phyloP scores from a whole-genome alignment of 2,888 invertebrate genomes.

The Drosophila antonietae region DNA sequence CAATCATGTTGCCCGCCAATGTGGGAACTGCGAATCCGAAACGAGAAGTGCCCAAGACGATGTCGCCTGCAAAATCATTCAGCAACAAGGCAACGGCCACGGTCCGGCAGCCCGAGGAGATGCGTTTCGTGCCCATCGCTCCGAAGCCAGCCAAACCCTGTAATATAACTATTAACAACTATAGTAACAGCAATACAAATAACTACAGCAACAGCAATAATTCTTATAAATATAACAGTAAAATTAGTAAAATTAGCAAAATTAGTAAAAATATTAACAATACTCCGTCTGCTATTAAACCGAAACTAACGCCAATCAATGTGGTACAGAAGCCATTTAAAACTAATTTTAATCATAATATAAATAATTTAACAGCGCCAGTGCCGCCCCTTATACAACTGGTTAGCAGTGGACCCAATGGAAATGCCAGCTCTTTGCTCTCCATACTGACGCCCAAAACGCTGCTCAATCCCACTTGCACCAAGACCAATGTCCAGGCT shows the following conservation, averaged over 20 bases:
- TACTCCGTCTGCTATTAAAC: slow-evolving; percentile 27
- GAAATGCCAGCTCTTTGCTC: slow-evolving; percentile 36
- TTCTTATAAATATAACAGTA: neutral
- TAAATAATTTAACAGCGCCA: slow-evolving; percentile 13
- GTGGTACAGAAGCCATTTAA: slow-evolving; percentile 40
- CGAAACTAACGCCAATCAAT: slow-evolving; percentile 47
- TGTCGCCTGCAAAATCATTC: slow-evolving; percentile 32
- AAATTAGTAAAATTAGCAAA: slow-evolving; percentile 5
- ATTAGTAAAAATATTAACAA: slow-evolving; percentile 18
- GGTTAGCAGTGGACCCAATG: slow-evolving; percentile 28
- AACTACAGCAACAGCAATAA: slow-evolving; percentile 22
- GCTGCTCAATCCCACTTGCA: slow-evolving; percentile 20
- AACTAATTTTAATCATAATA: slow-evolving; percentile 18
- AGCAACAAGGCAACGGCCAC: slow-evolving; percentile 11
- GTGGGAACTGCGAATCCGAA: slow-evolving; percentile 24
- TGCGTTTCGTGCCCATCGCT: slow-evolving; percentile 53
- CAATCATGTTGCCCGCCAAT: slow-evolving; percentile 54
- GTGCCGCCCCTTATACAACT: slow-evolving; percentile 45
- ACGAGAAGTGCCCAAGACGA: slow-evolving; percentile 29
- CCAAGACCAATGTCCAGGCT: slow-evolving; percentile 15
- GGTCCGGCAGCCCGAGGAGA: slow-evolving; percentile 24
- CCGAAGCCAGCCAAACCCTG: slow-evolving; percentile 47
- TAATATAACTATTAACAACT: slow-evolving; percentile 32
- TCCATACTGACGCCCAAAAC: slow-evolving; percentile 43
- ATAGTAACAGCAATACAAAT: slow-evolving; percentile 22